A percentile compares a stretch with the other conserved stretches of the same genome.
Evolutionary conservation across 2,888 invertebrate species (phyloP).

Genomic region (Disparrhopalites patrizii): DNA sequence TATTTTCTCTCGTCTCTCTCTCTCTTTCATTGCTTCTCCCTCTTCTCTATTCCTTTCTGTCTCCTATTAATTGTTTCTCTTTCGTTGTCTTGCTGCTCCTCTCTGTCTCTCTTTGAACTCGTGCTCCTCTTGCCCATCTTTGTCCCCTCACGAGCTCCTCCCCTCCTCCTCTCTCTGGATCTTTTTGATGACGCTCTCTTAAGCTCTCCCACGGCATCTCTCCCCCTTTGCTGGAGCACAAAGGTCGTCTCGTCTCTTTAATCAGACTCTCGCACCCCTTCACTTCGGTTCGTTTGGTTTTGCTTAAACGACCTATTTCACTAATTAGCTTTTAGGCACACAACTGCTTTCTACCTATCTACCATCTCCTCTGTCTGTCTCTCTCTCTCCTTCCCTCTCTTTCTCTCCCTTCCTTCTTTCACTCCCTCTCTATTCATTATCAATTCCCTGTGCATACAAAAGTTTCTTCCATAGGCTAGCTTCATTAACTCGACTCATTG

Average conservation of each 20-base stretch:
- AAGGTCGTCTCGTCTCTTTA: conserved; percentile 29
- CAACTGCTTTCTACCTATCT: conserved; percentile 29
- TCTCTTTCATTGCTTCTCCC: no score
- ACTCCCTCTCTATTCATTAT: conserved; percentile 20
- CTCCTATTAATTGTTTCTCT: no score
- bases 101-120: neutral
- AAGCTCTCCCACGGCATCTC: neutral
- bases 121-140: no score
- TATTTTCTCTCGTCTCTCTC: no score
- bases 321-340: conserved; percentile 38
- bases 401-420: no score
- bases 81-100: no score
- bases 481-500: conserved; percentile 26
- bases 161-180: no score
- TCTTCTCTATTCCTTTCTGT: no score
- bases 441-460: conserved; percentile 27
- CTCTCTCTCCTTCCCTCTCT: neutral
- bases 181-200: neutral
- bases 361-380: conserved; percentile 14
- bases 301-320: conserved; percentile 37
- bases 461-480: conserved; percentile 17
- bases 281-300: conserved; percentile 34
- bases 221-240: no score
- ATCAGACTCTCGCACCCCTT: conserved; percentile 35
- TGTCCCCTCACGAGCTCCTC: no score